Evolutionary conservation across 2,113 vertebrate species (phyloP).

Genomic region (Stomatorhinus ivindoensis): DNA sequence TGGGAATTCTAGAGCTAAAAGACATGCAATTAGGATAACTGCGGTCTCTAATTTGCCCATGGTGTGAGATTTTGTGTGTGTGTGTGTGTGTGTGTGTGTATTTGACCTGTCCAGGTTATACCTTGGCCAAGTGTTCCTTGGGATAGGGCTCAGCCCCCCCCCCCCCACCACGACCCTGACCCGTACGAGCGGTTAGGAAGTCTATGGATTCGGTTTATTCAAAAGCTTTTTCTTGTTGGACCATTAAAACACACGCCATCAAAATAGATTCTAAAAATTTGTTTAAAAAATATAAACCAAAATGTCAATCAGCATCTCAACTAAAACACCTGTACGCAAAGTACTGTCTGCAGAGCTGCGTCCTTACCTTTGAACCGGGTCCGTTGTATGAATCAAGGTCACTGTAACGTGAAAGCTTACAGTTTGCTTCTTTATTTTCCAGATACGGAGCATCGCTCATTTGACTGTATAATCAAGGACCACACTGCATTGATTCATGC

Average conservation of each 20-base stretch:
- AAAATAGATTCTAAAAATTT: not conserved
- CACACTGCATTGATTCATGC: constrained; percentile 2
- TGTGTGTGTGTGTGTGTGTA: not conserved
- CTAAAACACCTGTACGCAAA: not conserved
- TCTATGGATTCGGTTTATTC: not conserved
- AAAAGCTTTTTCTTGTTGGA: not conserved
- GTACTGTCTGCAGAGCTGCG: not conserved
- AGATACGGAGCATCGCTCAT: not conserved
- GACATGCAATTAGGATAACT: not conserved
- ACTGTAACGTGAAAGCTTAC: not conserved
- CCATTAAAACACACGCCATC: not conserved
- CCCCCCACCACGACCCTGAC: not conserved
- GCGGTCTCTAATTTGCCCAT: not conserved
- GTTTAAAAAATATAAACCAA: no score
- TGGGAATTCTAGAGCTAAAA: not conserved
- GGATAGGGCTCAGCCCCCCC: not conserved
- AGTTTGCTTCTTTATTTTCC: not conserved
- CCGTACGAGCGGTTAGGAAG: not conserved
- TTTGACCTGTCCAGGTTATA: not conserved
- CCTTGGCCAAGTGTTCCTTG: not conserved
- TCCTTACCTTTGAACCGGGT: constrained; percentile 13
- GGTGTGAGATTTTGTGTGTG: not conserved
- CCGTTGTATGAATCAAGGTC: not conserved
- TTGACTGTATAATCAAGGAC: constrained; percentile 9
- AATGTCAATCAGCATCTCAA: not conserved